Evolutionary conservation across 2,888 invertebrate species (phyloP), one percentile per base, ranked within the genome.

Genomic region (Trisateles emortualis): DNA sequence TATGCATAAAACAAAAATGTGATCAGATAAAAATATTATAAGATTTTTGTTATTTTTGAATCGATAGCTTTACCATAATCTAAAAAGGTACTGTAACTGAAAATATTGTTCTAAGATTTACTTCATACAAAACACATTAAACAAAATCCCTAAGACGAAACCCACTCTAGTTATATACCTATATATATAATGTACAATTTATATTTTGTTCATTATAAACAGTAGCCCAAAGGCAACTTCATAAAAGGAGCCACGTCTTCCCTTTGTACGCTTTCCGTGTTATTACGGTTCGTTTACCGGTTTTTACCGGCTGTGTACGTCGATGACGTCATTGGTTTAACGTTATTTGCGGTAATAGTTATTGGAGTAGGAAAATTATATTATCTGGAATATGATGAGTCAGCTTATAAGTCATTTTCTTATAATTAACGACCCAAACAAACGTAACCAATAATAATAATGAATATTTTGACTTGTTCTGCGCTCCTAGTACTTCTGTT

Each of bases 181-280:
- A 14, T 45, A 5, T 26, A 26, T 29, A 52, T 63, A 58, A 63
- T 69, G 49, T 40, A 43, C 52, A 58, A 62, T 63, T 66, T 61
- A 65, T 70, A 66, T 70, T 75, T 74, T 72, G 62, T 67, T 70
- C 74, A 68, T 78, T 71, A 78, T 63, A 62, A 64, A 64, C 72
- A 64, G 69, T 71, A 70, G 54, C 59, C 72, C 64, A 67, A 63
- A 59, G 75, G 72, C 72, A 63, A 69, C 64, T 67, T 66, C 62
- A 64, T 74, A 76, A 77, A 75, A 55, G 56, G 64, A 52, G 52
- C 63, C 33, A 39, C 58, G 33, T 38, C 57, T 67, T n/a, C 52
- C 57, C 64, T 77, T 73, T 78, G 74, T 65, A 57, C 47, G 35
- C 45, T 67, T 52, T 44, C 42, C 32, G 44, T 22, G 24, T 52